phyloP scores from a whole-genome alignment of 2,888 invertebrate genomes.

The Tinea semifulvella region DNA sequence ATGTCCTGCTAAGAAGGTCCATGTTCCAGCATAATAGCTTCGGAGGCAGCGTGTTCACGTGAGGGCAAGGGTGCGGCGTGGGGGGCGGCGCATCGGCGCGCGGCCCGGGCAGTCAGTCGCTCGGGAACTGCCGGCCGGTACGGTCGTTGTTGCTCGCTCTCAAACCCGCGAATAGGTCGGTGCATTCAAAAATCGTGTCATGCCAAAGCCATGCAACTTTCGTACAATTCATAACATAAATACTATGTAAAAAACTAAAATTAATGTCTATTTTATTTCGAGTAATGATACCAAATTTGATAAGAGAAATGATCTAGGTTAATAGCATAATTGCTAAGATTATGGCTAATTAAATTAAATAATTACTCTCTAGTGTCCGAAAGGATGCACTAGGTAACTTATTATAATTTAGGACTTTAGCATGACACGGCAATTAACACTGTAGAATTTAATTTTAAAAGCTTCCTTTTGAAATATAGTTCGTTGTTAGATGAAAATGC shows the following conservation, averaged over 20 bases:
- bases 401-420: too few species aligned
- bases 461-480: background rate
- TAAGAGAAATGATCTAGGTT: too few species aligned
- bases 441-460: background rate
- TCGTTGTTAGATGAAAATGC: background rate
- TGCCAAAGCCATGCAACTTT: too few species aligned
- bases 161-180: constrained; percentile 9
- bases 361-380: too few species aligned
- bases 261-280: too few species aligned
- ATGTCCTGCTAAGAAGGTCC: too few species aligned
- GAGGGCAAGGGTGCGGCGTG: constrained; percentile 31
- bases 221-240: too few species aligned
- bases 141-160: constrained; percentile 37
- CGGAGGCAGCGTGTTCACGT: constrained; percentile 12
- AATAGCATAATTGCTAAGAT: too few species aligned
- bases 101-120: constrained; percentile 61
- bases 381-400: too few species aligned
- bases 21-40: constrained; percentile 9
- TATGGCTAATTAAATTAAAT: too few species aligned
- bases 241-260: too few species aligned
- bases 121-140: constrained; percentile 53
- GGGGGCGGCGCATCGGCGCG: constrained; percentile 30
- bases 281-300: too few species aligned
- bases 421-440: background rate
- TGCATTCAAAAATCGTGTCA: constrained; percentile 1